Percentiles rank a stretch among this genome's conserved stretches.
Evolutionary conservation across 2,113 vertebrate genomes (phyloP).

Genomic region (Hyperopisus bebe): DNA sequence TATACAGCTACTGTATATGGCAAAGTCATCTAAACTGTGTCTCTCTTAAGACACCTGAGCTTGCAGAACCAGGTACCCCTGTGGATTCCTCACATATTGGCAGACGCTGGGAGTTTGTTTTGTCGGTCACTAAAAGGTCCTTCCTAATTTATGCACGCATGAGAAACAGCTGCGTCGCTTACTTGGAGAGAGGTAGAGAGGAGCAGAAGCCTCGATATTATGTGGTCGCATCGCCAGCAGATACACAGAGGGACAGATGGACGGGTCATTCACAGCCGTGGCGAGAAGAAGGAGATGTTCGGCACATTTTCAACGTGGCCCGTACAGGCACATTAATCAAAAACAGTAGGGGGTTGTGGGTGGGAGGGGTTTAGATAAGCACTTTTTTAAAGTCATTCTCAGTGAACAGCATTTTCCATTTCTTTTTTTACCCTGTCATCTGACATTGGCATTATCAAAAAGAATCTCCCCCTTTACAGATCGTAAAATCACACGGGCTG

Average conservation of each 20-base stretch:
- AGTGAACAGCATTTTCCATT: neutral
- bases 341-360: neutral
- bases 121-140: neutral
- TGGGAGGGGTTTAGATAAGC: neutral
- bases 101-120: neutral
- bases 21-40: too few species aligned
- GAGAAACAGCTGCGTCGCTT: neutral
- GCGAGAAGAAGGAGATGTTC: neutral
- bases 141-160: neutral
- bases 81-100: neutral
- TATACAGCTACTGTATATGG: neutral
- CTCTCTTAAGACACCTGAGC: neutral
- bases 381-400: slow-evolving; percentile 1
- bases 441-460: neutral
- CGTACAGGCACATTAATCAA: slow-evolving; percentile 3
- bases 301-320: neutral
- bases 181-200: neutral
- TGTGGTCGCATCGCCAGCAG: neutral
- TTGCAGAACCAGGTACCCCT: neutral
- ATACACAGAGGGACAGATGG: neutral
- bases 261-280: neutral
- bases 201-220: neutral
- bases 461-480: neutral
- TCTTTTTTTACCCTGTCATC: neutral
- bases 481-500: neutral